A percentile compares a stretch with the other conserved stretches of the same genome.
Conservation (phyloP, 2,113 vertebrate species). For the Microcebus murinus region DNA sequence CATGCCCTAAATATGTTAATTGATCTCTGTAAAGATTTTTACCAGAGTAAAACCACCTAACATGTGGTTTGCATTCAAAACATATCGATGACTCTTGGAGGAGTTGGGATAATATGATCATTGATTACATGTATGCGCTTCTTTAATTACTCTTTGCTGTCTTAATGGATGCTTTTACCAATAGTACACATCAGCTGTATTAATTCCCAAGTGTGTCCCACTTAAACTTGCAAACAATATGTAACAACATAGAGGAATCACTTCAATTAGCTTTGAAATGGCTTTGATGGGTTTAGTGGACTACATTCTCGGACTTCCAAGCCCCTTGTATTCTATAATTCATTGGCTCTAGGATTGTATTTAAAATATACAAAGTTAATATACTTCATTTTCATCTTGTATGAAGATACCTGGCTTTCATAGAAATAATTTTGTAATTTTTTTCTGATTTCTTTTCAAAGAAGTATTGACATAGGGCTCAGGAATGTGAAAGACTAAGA, state of each 20-base stretch:
- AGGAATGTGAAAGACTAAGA: neutral
- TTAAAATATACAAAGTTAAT: neutral
- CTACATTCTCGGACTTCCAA: neutral
- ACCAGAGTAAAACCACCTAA: neutral
- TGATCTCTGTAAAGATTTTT: slow-evolving; percentile 43
- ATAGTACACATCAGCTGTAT: neutral
- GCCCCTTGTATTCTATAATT: neutral
- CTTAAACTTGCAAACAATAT: neutral
- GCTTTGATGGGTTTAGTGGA: neutral
- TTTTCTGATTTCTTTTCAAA: slow-evolving; percentile 41
- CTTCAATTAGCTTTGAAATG: neutral
- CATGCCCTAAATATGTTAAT: neutral
- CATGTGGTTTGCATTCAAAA: slow-evolving; percentile 16
- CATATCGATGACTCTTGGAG: neutral
- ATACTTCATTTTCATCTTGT: neutral
- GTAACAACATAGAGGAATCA: neutral
- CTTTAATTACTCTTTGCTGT: slow-evolving; percentile 30
- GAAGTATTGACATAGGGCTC: neutral
- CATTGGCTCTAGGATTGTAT: neutral
- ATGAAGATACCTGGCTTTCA: neutral
- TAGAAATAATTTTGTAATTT: neutral
- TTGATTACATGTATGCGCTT: neutral
- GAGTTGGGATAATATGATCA: neutral
- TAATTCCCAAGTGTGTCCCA: neutral
- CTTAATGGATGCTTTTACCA: neutral